Percentiles rank a stretch among this genome's conserved stretches.
Evolutionary conservation across 2,888 invertebrate genomes (phyloP).

Genomic region (Tachina lurida): DNA sequence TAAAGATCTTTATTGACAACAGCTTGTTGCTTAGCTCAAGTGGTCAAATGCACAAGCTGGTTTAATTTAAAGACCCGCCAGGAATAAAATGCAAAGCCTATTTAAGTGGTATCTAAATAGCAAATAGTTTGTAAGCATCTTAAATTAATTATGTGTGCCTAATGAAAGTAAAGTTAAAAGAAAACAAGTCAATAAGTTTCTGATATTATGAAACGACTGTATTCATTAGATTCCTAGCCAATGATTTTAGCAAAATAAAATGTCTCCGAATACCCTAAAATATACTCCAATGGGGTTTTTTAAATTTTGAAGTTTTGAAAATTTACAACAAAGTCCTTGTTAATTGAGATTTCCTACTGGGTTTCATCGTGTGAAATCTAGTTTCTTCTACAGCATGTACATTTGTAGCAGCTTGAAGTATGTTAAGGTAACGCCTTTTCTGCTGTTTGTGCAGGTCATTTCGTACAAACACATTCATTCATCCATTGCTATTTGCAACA

Average conservation of each 20-base stretch:
- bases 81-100: neutral
- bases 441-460: slow-evolving; percentile 13
- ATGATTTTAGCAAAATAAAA: too few relatives aligned
- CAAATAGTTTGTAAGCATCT: too few relatives aligned
- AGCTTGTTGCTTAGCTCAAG: slow-evolving; percentile 62
- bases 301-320: too few relatives aligned
- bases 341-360: slow-evolving; percentile 38
- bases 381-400: slow-evolving; percentile 4
- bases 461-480: neutral
- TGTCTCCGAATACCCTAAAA: too few relatives aligned
- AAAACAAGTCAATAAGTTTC: too few relatives aligned
- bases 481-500: slow-evolving; percentile 10
- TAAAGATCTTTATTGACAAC: slow-evolving; percentile 52
- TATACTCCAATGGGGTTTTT: too few relatives aligned
- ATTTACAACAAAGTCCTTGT: neutral
- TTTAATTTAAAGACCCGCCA: neutral
- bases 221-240: too few relatives aligned
- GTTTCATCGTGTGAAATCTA: slow-evolving; percentile 21
- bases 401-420: slow-evolving; percentile 37
- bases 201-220: too few relatives aligned
- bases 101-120: too few relatives aligned
- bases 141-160: too few relatives aligned
- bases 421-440: slow-evolving; percentile 68
- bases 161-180: too few relatives aligned
- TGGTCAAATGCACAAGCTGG: slow-evolving; percentile 43